A percentile compares a stretch with the other conserved stretches of the same genome.
Evolutionary conservation across 2,113 vertebrate species (phyloP).

Genomic region (Ornithorhynchus anatinus): DNA sequence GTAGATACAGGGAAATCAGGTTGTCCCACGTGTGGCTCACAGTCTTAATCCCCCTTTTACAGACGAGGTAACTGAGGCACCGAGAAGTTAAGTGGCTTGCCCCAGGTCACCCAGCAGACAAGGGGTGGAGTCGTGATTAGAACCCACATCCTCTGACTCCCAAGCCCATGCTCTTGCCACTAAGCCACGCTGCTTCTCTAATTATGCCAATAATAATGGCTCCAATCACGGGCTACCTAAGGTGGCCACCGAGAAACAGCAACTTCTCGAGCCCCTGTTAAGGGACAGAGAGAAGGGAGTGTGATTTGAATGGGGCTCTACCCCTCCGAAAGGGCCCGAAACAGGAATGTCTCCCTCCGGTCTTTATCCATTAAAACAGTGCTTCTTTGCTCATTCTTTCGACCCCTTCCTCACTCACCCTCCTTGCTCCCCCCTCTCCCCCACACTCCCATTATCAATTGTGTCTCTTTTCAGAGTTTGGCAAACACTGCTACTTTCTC

Average conservation of each 20-base stretch:
- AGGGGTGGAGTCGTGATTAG: no score
- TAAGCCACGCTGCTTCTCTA: no score
- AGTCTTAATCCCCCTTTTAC: no score
- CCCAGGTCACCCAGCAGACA: no score
- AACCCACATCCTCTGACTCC: no score
- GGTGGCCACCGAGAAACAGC: conserved; percentile 63
- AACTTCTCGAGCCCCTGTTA: conserved; percentile 46
- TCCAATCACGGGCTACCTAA: conserved; percentile 62
- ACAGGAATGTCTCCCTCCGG: conserved; percentile 38
- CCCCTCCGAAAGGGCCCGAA: conserved; percentile 46
- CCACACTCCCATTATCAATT: conserved; percentile 3
- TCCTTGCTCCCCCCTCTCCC: background rate
- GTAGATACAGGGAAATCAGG: no score
- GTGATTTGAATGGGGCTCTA: conserved; percentile 59
- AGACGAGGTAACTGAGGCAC: no score
- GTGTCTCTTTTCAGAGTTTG: conserved; percentile 50
- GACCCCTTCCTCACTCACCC: background rate
- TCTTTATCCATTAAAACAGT: conserved; percentile 30
- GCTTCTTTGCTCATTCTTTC: no score
- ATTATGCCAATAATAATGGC: conserved; percentile 69
- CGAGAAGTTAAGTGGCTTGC: no score
- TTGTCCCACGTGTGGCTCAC: no score
- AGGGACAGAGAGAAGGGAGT: conserved; percentile 62
- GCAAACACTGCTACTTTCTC: conserved; percentile 47
- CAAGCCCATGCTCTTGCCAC: no score